Conservation (phyloP, 35 echinoderm and acorn worm genomes). For the Eucidaris tribuloides region DNA sequence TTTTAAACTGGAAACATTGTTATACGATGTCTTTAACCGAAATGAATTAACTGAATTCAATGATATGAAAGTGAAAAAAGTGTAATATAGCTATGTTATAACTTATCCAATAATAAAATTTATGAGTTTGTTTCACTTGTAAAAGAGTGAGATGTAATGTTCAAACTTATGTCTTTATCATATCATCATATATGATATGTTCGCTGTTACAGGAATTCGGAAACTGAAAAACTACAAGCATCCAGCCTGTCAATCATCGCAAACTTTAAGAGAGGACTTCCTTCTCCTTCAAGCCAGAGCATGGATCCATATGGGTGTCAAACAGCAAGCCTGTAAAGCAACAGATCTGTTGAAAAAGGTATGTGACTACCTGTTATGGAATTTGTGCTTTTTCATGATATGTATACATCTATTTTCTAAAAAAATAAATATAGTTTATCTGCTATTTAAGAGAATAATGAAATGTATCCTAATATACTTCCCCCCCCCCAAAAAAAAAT, state of each 20-base stretch:
- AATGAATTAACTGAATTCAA: neutral
- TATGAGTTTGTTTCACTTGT: too few relatives aligned
- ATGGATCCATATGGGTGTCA: constrained; percentile 26
- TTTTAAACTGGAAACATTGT: too few relatives aligned
- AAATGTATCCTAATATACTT: too few relatives aligned
- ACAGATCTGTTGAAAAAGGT: constrained; percentile 60
- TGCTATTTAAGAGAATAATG: too few relatives aligned
- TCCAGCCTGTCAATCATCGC: neutral
- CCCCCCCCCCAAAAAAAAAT: too few relatives aligned
- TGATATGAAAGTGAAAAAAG: neutral
- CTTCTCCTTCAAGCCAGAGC: constrained; percentile 40
- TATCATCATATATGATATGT: neutral
- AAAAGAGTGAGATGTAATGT: neutral
- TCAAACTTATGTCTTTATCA: neutral
- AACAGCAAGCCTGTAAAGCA: neutral
- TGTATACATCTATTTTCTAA: too few relatives aligned
- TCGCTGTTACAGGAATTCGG: constrained; percentile 15
- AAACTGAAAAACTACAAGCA: constrained; percentile 27
- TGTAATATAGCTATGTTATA: neutral
- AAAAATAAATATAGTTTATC: too few relatives aligned
- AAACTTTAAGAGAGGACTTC: constrained; percentile 38
- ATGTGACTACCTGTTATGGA: too few relatives aligned
- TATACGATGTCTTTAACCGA: too few relatives aligned
- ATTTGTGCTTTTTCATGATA: too few relatives aligned
- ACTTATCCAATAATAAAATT: neutral